These are phyloP conservation scores for Lineus longissimus DNA, from an alignment of 1,140 invertebrate species.

Conservation along the genomic window DNA sequence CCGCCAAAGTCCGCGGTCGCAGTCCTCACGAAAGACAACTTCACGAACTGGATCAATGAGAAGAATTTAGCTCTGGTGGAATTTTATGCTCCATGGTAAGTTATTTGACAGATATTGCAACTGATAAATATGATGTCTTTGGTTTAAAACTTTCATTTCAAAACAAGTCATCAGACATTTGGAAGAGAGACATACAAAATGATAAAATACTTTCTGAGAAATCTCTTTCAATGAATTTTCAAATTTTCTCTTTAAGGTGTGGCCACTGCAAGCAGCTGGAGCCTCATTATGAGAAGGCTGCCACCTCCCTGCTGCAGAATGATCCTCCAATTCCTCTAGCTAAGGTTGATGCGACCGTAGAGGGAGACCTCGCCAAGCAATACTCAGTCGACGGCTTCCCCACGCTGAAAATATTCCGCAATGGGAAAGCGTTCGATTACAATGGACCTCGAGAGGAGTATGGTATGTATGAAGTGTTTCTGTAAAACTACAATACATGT, in stretches of 20 bases:
- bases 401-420: slow-evolving; percentile 90
- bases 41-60: slow-evolving; percentile 55
- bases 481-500: too few relatives aligned
- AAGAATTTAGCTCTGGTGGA: slow-evolving; percentile 60
- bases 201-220: too few relatives aligned
- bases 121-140: too few relatives aligned
- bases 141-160: too few relatives aligned
- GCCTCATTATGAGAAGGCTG: slow-evolving; percentile 93
- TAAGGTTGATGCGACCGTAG: slow-evolving; percentile 68
- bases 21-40: slow-evolving; percentile 59
- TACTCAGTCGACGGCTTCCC: slow-evolving; percentile 92
- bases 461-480: slow-evolving; percentile 21
- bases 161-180: too few relatives aligned
- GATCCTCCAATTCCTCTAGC: slow-evolving; percentile 84
- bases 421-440: slow-evolving; percentile 86
- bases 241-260: slow-evolving; percentile 64
- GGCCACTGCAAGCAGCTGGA: slow-evolving; percentile 95
- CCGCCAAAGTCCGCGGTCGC: slow-evolving; percentile 61
- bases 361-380: slow-evolving; percentile 79
- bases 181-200: too few relatives aligned
- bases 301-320: slow-evolving; percentile 73
- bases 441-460: slow-evolving; percentile 73
- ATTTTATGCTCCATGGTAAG: slow-evolving; percentile 64
- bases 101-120: too few relatives aligned
- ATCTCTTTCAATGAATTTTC: too few relatives aligned